Evolutionary conservation across 2,888 invertebrate species (phyloP).

Genomic region (Aphodius granarius): DNA sequence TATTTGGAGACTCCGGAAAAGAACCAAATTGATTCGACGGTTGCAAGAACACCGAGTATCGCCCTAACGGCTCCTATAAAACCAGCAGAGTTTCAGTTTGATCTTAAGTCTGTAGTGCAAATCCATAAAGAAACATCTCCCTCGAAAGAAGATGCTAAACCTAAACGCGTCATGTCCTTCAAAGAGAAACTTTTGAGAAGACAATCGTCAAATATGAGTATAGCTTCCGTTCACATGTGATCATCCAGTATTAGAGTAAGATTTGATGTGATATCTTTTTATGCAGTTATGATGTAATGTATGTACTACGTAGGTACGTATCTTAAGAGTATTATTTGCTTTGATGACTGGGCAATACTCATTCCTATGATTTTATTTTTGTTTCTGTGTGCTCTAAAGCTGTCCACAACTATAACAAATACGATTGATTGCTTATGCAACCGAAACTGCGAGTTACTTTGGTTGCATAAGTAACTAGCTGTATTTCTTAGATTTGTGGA

Average conservation of each 20-base stretch:
- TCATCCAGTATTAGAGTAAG: not conserved
- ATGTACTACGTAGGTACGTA: no score
- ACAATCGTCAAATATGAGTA: conserved; percentile 5
- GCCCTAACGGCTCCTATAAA: conserved; percentile 46
- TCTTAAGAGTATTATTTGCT: no score
- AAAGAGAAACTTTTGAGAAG: conserved; percentile 15
- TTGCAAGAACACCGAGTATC: conserved; percentile 40
- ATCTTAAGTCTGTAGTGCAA: conserved; percentile 52
- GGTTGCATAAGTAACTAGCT: no score
- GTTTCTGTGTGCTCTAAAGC: not conserved
- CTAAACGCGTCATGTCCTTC: conserved; percentile 4
- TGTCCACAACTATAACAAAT: no score
- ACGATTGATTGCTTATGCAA: no score
- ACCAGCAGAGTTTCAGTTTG: conserved; percentile 44
- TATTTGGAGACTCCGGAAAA: conserved; percentile 51
- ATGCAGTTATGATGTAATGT: not conserved
- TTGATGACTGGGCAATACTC: no score
- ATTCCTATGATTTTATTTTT: no score
- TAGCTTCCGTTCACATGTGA: conserved; percentile 11
- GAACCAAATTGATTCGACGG: conserved; percentile 42
- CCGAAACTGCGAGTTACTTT: no score
- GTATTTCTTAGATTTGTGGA: no score
- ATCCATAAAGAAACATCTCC: conserved; percentile 44
- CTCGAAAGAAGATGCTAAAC: not conserved
- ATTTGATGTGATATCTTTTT: not conserved